Evolutionary conservation across 2,888 invertebrate species (phyloP), one percentile per base, ranked within the genome.

Genomic region (Sisyra terminalis): DNA sequence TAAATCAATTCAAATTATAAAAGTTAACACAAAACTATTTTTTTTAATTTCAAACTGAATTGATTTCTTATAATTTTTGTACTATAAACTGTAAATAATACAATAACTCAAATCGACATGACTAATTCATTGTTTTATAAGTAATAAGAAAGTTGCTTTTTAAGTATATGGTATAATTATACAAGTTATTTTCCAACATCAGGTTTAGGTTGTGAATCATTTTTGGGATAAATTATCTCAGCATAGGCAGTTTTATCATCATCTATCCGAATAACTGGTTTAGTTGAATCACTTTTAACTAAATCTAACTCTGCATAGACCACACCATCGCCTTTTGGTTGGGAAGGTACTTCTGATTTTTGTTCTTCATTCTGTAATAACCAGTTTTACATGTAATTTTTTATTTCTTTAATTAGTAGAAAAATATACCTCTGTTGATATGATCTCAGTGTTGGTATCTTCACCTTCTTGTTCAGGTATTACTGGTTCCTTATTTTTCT

Each of bases 241-340:
- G 86, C 86, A 58, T 87, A 86, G 52, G 79, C 79, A 3, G 78
- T 79, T 54, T 75, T 71, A 49, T 75, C 78, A 2, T 78, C 73
- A 54, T 65, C 53, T 62, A 71, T 57, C 53, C 59, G 64, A 39
- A 61, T 57, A 30, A 61, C 57, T 40, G 56, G 56, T 44, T 53
- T 57, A 16, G 38, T 57, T 53, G 54, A 53, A 14, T 65, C 60
- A 4, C 67, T 65, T 48, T 65, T 66, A 1, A 61, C 57, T 39
- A 82, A 60, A 45, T 78, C 78, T 46, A 82, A 61, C 58, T 81
- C 81, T 2, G 81, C 82, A 60, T 82, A 82, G 2, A 82, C 80
- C 32, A 82, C 69, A 45, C 72, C 73, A 57, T 73, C 50, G 17
- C 43, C 24, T 40, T 39, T 31, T 44, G 40, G 42, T 43, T 45